Conservation (phyloP, 2,113 vertebrate genomes). For the Gulo gulo region DNA sequence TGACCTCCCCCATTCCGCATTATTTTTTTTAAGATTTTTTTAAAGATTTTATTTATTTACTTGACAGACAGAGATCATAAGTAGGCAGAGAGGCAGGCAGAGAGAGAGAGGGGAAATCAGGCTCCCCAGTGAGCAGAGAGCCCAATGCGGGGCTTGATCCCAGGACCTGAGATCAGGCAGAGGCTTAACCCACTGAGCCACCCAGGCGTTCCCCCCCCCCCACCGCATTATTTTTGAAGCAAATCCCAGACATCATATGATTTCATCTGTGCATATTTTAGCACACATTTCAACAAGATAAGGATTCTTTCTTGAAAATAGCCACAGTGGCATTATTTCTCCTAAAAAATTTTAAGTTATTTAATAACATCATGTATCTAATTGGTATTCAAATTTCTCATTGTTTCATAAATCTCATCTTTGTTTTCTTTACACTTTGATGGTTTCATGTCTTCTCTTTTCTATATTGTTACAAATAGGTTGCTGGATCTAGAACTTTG, state of each 20-base stretch:
- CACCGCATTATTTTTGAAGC: not conserved
- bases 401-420: not conserved
- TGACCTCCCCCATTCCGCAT: not conserved
- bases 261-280: slow-evolving; percentile 32
- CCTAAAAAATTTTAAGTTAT: not conserved
- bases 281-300: not conserved
- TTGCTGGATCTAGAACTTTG: not conserved
- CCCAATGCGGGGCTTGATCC: no score
- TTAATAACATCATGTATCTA: not conserved
- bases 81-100: no score
- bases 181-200: no score
- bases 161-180: no score
- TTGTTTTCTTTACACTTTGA: not conserved
- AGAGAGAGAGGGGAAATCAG: no score
- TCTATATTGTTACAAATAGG: not conserved
- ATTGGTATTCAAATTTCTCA: not conserved
- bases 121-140: no score
- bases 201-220: no score
- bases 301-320: not conserved
- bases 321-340: not conserved
- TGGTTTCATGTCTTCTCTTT: not conserved
- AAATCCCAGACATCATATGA: not conserved
- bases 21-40: not conserved
- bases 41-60: no score
- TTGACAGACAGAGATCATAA: no score